Evolutionary conservation across 2,797 vertebrate species (phyloP).

Genomic region (Chloroceryle inda): DNA sequence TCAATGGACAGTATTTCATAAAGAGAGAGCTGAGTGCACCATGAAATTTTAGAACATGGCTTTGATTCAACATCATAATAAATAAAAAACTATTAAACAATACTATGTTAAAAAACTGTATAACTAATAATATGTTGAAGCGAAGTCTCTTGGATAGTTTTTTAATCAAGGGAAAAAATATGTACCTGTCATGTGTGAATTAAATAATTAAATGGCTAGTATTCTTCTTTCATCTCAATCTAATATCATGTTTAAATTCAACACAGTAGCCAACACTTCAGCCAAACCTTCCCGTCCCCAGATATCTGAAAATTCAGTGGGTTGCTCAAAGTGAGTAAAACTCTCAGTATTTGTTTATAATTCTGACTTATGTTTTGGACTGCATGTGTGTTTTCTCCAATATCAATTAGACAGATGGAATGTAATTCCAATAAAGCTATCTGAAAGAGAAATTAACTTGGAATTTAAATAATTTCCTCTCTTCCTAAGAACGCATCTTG

Average conservation of each 20-base stretch:
- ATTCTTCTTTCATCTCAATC: neutral
- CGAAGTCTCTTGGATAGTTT: neutral
- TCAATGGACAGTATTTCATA: neutral
- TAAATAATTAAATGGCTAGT: neutral
- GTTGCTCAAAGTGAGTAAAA: neutral
- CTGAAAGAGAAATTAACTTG: neutral
- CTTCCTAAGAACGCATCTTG: neutral
- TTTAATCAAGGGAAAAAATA: neutral
- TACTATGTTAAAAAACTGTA: neutral
- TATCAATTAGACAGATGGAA: neutral
- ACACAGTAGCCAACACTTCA: neutral
- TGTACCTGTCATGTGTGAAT: accelerated
- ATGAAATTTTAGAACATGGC: neutral
- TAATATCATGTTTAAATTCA: neutral
- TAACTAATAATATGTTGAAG: neutral
- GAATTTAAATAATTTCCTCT: neutral
- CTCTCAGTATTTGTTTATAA: neutral
- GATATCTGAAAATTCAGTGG: neutral
- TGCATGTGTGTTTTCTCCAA: neutral
- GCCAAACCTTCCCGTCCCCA: neutral
- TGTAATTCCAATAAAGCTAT: neutral
- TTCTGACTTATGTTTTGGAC: neutral
- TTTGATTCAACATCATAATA: neutral
- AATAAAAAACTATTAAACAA: neutral
- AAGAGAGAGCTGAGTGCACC: neutral